Percentiles rank a stretch among this genome's conserved stretches.
Evolutionary conservation across 2,888 invertebrate species (phyloP).

Genomic region (Cantharis nigra): DNA sequence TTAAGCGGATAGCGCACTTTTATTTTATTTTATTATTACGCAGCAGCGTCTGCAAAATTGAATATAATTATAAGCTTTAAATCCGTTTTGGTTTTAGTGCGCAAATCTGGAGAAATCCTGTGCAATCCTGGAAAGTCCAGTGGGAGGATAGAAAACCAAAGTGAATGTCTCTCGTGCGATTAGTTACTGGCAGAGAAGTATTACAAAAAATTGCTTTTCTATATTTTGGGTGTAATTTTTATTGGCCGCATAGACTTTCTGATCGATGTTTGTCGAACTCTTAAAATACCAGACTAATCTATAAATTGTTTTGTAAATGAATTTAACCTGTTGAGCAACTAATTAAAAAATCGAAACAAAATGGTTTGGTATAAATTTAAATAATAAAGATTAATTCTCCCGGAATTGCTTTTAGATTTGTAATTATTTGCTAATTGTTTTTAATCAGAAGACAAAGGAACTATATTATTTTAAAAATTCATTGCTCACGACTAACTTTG

Average conservation of each 20-base stretch:
- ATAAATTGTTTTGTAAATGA: background rate
- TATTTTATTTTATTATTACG: slow-evolving; percentile 4
- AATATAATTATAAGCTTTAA: slow-evolving; percentile 4
- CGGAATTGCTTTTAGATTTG: background rate
- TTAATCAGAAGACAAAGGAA: background rate
- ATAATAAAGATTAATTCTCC: background rate
- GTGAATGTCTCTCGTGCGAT: background rate
- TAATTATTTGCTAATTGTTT: background rate
- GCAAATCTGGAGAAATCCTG: background rate
- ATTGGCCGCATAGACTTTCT: background rate
- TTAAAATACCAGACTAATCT: background rate
- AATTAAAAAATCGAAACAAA: background rate
- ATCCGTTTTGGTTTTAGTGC: background rate
- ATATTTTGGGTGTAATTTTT: background rate
- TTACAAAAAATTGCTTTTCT: background rate
- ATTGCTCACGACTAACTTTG: background rate
- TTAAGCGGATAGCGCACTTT: background rate
- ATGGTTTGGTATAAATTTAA: background rate
- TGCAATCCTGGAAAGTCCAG: background rate
- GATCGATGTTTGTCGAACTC: background rate
- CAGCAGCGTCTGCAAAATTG: slow-evolving; percentile 3
- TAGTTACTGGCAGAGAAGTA: background rate
- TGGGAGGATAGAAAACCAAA: background rate
- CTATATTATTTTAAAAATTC: background rate
- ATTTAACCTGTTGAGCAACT: background rate